A percentile compares a stretch with the other conserved stretches of the same genome.
These are phyloP conservation scores for Phocides pigmalion DNA, from an alignment of 1,140 invertebrate genomes.

Conservation along the genomic window DNA sequence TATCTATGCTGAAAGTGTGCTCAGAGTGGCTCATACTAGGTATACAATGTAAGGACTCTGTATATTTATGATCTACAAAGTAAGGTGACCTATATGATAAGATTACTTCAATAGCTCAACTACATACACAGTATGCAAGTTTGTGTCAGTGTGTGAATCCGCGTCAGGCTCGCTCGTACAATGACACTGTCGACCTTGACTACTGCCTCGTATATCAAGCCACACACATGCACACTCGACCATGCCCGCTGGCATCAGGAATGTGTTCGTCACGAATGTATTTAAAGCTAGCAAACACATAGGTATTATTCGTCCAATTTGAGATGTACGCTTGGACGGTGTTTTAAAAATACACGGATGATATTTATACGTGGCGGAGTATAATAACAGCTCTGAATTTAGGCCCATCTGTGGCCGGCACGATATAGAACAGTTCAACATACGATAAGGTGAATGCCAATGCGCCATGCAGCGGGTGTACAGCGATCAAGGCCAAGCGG, in stretches of 20 bases:
- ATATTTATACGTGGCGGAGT: conserved; percentile 42
- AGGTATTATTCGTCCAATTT: conserved; percentile 55
- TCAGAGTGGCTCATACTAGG: conserved; percentile 4
- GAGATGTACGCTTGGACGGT: conserved; percentile 37
- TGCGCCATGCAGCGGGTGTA: conserved; percentile 58
- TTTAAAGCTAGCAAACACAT: conserved; percentile 60
- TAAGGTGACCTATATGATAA: conserved; percentile 83
- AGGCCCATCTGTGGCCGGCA: conserved; percentile 52
- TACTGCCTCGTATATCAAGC: conserved; percentile 76
- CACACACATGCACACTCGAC: conserved; percentile 53
- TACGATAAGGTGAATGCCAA: conserved; percentile 78
- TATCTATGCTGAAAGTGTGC: conserved; percentile 14
- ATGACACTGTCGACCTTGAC: conserved; percentile 82
- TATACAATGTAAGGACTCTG: conserved; percentile 40
- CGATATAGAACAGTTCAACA: conserved; percentile 78
- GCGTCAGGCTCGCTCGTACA: conserved; percentile 68
- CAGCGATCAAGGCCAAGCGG: conserved; percentile 70
- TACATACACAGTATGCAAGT: conserved; percentile 54
- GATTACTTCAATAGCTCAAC: conserved; percentile 74
- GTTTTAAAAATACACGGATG: conserved; percentile 45
- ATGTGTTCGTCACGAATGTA: conserved; percentile 74
- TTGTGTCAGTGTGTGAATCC: conserved; percentile 63
- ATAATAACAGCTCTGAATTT: conserved; percentile 48
- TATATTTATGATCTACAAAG: conserved; percentile 72
- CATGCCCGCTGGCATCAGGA: conserved; percentile 49